Conservation (phyloP, 1,140 invertebrate genomes). For the Idris sp. region DNA sequence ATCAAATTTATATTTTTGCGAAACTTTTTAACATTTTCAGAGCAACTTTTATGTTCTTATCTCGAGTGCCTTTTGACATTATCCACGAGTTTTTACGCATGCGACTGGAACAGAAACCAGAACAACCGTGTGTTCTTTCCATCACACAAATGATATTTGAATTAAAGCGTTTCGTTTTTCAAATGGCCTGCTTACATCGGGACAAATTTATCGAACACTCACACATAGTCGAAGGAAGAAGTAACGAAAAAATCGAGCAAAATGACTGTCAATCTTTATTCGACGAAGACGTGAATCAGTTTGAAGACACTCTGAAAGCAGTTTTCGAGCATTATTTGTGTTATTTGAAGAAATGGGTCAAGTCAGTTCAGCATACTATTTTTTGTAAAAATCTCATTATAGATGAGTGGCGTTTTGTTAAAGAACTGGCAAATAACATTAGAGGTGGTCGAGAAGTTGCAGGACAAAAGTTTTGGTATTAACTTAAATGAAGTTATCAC, state of each 20-base stretch:
- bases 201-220: slow-evolving; percentile 86
- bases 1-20: neutral
- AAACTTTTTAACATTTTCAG: slow-evolving; percentile 65
- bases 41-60: slow-evolving; percentile 89
- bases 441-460: slow-evolving; percentile 83
- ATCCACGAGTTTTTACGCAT: slow-evolving; percentile 92
- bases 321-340: slow-evolving; percentile 87
- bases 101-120: slow-evolving; percentile 89
- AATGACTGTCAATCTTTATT: slow-evolving; percentile 75
- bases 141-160: slow-evolving; percentile 92
- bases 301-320: slow-evolving; percentile 87
- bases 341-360: slow-evolving; percentile 86
- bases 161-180: slow-evolving; percentile 87
- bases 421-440: slow-evolving; percentile 84
- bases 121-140: slow-evolving; percentile 90
- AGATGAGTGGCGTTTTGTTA: slow-evolving; percentile 88
- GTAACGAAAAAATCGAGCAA: slow-evolving; percentile 69
- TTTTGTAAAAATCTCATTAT: slow-evolving; percentile 88
- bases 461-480: slow-evolving; percentile 83
- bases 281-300: slow-evolving; percentile 82
- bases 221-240: slow-evolving; percentile 80
- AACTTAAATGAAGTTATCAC: too few species aligned
- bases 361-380: slow-evolving; percentile 83
- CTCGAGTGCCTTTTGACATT: slow-evolving; percentile 89
- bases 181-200: slow-evolving; percentile 87